These are phyloP conservation scores for Mechanitis messenoides DNA, from an alignment of 2,888 invertebrate species.

Conservation along the genomic window DNA sequence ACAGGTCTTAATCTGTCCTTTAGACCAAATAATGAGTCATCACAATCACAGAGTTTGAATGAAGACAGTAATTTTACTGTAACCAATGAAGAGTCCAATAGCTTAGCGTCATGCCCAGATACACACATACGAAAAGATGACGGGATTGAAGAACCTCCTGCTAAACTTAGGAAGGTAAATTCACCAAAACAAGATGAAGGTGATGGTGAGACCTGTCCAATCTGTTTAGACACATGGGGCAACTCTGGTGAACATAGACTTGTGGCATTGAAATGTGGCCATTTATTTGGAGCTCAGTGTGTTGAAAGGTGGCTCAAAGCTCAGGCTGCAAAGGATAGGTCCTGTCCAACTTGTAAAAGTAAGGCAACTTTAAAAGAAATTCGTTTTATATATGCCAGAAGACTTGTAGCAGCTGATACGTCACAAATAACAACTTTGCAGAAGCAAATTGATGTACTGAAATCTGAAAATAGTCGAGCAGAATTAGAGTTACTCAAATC, in stretches of 20 bases:
- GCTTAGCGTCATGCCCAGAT: conserved; percentile 35
- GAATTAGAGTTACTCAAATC: conserved; percentile 78
- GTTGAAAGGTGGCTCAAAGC: conserved; percentile 84
- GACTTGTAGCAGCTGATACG: conserved; percentile 85
- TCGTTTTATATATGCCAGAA: conserved; percentile 86
- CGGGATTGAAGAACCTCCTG: conserved; percentile 42
- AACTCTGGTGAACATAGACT: conserved; percentile 90
- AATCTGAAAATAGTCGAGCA: conserved; percentile 74
- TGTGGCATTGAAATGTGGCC: conserved; percentile 93
- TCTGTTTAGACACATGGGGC: conserved; percentile 93
- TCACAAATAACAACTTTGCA: conserved; percentile 82
- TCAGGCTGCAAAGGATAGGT: conserved; percentile 72
- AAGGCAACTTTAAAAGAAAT: conserved; percentile 82
- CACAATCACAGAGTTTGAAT: conserved; percentile 27
- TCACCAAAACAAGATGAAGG: conserved; percentile 60
- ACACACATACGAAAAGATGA: conserved; percentile 18
- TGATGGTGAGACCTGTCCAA: conserved; percentile 86
- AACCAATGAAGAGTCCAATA: conserved; percentile 36
- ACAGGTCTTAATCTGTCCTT: conserved; percentile 9
- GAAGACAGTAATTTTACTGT: conserved; percentile 31
- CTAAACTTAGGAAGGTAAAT: conserved; percentile 50
- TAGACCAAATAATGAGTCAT: conserved; percentile 29
- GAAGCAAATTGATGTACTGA: conserved; percentile 76
- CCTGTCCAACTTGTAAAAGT: conserved; percentile 93
- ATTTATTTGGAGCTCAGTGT: conserved; percentile 91